Evolutionary conservation across 2,888 invertebrate genomes (phyloP), one percentile per base, ranked within the genome.

Genomic region (Ichneumon xanthorius): DNA sequence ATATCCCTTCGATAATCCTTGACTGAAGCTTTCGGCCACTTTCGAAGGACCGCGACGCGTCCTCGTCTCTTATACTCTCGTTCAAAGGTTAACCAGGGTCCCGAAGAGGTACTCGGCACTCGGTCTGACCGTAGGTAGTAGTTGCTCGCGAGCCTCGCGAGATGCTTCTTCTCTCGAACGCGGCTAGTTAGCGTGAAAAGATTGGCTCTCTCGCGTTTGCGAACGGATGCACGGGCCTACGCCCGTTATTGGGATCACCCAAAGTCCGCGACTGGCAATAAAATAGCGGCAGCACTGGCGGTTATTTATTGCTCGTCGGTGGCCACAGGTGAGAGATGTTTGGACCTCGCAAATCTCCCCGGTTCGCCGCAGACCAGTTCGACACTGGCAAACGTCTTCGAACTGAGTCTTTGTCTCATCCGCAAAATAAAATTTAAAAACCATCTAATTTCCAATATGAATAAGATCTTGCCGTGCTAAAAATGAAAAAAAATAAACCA

Each of bases 71-170:
- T 82, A 80, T 85, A 76, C 80, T 90, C 89, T 88, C 87, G 90
- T 88, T 89, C 88, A 90, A 92, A 92, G 93, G 93, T 93, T 93
- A 93, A 93, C 91, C 92, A 93, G 92, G 93, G 92, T 92, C 92
- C 88, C 87, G 84, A 84, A 76, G 86, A 76, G 86, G 76, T 84
- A 81, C 77, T 73, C 71, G 75, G 84, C 63, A 80, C 70, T 76
- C 16, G 45, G 76, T 86, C 80, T 71, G 68, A 72, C 67, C 61
- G 40, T 73, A 33, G 81, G 80, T 84, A 68, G 72, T 48, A 26
- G 68, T 45, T 16, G 19, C 68, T 33, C 80, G 70, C 79, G 48
- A 65, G 50, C 70, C 45, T 65, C 14, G 71, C 71, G 30, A 77
- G 37, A 72, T 45, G 37, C 50, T 70, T 40, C 63, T 70, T 70